Evolutionary conservation across 53 echinoderm and acorn worm species (phyloP).

Genomic region (Holothuria leucospilota): DNA sequence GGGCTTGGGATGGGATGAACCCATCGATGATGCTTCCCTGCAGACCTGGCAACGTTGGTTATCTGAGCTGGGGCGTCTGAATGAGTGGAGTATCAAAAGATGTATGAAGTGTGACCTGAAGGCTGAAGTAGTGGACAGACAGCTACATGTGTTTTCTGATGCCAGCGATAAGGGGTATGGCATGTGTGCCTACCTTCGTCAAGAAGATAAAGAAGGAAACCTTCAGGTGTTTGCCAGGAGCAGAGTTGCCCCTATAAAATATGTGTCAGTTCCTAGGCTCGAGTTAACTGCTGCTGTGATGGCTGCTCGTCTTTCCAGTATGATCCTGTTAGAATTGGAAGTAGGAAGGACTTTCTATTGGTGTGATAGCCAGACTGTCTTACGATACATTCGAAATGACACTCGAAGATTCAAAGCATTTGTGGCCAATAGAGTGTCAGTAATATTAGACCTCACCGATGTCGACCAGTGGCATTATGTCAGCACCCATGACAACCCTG

Average conservation of each 20-base stretch:
- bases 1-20: conserved; percentile 27
- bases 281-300: conserved; percentile 61
- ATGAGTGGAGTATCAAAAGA: conserved; percentile 45
- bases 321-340: conserved; percentile 12
- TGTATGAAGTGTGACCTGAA: conserved; percentile 47
- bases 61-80: no score
- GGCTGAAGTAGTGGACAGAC: conserved; percentile 26
- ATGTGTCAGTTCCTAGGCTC: conserved; percentile 46
- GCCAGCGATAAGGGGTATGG: conserved; percentile 65
- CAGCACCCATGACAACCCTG: conserved; percentile 12
- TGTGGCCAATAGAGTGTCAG: conserved; percentile 48
- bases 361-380: conserved; percentile 45
- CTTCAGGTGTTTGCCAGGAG: conserved; percentile 51
- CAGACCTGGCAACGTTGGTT: no score
- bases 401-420: no score
- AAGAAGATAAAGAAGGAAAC: no score
- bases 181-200: conserved; percentile 50
- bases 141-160: conserved; percentile 59
- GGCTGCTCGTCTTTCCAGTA: conserved; percentile 25
- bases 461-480: conserved; percentile 32
- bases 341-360: conserved; percentile 4
- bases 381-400: conserved; percentile 17
- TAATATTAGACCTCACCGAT: conserved; percentile 7
- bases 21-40: not conserved
- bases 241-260: conserved; percentile 57